Evolutionary conservation across 1,140 invertebrate species (phyloP).

Genomic region (Chymomyza costata): DNA sequence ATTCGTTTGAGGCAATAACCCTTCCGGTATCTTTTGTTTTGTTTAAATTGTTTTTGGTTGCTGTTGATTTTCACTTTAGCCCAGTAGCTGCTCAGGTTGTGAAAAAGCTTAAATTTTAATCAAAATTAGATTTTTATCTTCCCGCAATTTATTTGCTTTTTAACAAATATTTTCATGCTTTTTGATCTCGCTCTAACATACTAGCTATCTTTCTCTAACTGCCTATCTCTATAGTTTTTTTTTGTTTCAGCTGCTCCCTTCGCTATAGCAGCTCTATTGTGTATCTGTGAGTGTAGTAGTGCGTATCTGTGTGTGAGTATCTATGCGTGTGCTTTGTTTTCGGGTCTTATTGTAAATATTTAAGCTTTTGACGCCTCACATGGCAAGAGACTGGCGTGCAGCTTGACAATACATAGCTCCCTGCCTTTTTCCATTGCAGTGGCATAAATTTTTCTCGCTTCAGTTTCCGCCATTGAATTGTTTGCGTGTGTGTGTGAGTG

Average conservation of each 20-base stretch:
- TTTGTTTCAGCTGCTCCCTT: conserved; percentile 2
- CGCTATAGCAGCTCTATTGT: too few species aligned
- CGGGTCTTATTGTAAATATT: conserved; percentile 51
- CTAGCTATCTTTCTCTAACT: too few species aligned
- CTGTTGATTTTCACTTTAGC: conserved; percentile 13
- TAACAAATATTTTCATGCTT: conserved; percentile 67
- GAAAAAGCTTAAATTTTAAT: conserved; percentile 74
- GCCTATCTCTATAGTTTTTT: conserved; percentile 38
- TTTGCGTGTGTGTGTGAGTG: too few species aligned
- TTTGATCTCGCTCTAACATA: conserved; percentile 34
- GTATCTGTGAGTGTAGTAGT: not conserved
- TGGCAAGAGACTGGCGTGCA: conserved; percentile 11
- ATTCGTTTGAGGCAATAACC: too few species aligned
- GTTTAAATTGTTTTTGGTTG: conserved; percentile 6
- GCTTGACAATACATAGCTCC: conserved; percentile 3
- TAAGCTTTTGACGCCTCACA: conserved; percentile 71
- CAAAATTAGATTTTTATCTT: conserved; percentile 70
- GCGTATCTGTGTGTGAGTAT: conserved; percentile 1
- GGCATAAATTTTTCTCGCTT: conserved; percentile 61
- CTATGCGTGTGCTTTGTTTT: conserved; percentile 5
- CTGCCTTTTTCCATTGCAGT: conserved; percentile 39
- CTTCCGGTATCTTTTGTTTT: not conserved
- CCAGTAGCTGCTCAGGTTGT: conserved; percentile 65
- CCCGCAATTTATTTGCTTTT: conserved; percentile 66
- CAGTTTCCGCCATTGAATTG: conserved; percentile 38